Percentiles rank a stretch among this genome's conserved stretches.
These are phyloP conservation scores for Microcebus lehilahytsara DNA, from an alignment of 2,113 vertebrate genomes.

Conservation along the genomic window DNA sequence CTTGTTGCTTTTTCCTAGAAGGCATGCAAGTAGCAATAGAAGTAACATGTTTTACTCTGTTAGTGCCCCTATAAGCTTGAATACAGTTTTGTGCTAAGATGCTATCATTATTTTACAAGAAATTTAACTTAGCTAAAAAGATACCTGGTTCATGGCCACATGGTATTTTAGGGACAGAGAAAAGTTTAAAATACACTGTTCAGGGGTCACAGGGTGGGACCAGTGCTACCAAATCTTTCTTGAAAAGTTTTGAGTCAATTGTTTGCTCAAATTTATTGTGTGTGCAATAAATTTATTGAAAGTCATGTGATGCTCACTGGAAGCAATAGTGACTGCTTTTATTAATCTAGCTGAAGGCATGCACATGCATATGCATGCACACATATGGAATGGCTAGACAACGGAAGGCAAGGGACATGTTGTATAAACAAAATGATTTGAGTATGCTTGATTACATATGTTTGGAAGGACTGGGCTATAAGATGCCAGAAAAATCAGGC, in stretches of 20 bases:
- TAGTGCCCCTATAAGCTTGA: background rate
- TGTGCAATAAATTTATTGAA: slow-evolving; percentile 21
- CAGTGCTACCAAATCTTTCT: background rate
- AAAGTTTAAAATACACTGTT: background rate
- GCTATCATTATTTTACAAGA: background rate
- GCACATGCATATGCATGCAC: rapidly evolving
- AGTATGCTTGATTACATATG: background rate
- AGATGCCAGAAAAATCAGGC: background rate
- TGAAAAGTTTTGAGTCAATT: background rate
- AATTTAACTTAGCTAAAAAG: background rate
- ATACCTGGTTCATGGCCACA: background rate
- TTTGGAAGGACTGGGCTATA: background rate
- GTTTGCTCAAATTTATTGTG: background rate
- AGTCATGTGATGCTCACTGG: background rate
- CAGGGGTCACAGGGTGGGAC: background rate
- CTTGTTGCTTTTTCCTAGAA: background rate
- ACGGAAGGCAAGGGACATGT: background rate
- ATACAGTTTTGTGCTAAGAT: background rate
- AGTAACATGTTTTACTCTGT: background rate
- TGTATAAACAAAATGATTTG: background rate
- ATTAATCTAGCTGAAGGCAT: background rate
- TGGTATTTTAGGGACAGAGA: background rate
- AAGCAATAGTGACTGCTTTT: background rate
- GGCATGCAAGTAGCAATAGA: background rate
- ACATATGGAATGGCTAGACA: background rate